Conservation (phyloP, 2,113 vertebrate genomes). For the Genyomyrus donnyi region DNA sequence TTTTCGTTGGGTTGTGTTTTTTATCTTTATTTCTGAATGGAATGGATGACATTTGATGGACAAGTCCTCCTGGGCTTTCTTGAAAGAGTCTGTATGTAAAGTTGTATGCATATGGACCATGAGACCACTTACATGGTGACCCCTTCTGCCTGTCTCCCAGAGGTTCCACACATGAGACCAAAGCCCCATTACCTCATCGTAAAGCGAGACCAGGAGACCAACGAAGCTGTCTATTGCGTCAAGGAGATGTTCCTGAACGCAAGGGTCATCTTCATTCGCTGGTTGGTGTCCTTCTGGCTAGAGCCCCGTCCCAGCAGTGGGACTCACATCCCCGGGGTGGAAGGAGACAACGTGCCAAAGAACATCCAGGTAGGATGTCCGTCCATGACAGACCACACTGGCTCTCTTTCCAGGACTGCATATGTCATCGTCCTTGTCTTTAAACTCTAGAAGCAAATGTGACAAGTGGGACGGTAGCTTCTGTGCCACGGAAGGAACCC, state of each 20-base stretch:
- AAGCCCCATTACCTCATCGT: conserved; percentile 88
- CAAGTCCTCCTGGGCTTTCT: not conserved
- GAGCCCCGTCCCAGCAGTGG: conserved; percentile 83
- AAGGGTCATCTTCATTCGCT: conserved; percentile 93
- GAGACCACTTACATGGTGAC: not conserved
- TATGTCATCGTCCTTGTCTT: not conserved
- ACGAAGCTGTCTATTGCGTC: conserved; percentile 85
- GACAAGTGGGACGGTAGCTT: not conserved
- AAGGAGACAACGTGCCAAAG: conserved; percentile 94
- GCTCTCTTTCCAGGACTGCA: not conserved
- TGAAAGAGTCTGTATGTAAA: not conserved
- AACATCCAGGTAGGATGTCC: conserved; percentile 84
- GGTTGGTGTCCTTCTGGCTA: conserved; percentile 98
- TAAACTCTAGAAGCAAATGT: not conserved
- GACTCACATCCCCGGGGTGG: conserved; percentile 87
- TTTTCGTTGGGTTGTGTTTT: not conserved
- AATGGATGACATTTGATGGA: not conserved
- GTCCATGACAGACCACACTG: not conserved
- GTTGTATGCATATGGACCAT: not conserved
- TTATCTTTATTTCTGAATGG: not conserved
- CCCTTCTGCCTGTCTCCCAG: conserved; percentile 45
- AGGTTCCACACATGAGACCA: conserved; percentile 87
- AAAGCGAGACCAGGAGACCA: conserved; percentile 85
- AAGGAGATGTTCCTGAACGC: conserved; percentile 96
- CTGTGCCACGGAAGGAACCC: not conserved